These are phyloP conservation scores for Allolobophora icterica DNA, from an alignment of 2,888 invertebrate genomes.

Conservation along the genomic window DNA sequence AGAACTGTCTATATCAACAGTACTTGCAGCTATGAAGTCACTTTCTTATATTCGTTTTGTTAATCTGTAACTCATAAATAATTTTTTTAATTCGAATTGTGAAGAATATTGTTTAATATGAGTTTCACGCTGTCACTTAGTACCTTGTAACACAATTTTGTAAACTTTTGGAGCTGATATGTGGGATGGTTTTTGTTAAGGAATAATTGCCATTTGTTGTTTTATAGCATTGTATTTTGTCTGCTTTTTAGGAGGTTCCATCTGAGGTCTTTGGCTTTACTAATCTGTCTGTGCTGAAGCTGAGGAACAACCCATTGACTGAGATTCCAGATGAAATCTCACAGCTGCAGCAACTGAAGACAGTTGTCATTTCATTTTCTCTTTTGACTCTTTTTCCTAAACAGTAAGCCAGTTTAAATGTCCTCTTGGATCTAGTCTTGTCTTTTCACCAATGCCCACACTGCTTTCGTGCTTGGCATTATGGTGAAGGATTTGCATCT, in stretches of 20 bases:
- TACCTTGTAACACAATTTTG: not conserved
- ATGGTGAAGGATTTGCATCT: too few relatives aligned
- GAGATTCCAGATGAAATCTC: slow-evolving; percentile 17
- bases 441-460: too few relatives aligned
- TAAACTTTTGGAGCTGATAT: too few relatives aligned
- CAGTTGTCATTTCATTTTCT: not conserved
- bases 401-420: not conserved
- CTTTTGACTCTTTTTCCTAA: not conserved
- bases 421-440: not conserved
- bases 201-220: not conserved
- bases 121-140: not conserved
- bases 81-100: not conserved
- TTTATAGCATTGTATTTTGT: not conserved
- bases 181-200: too few relatives aligned
- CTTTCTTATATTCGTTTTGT: not conserved
- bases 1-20: too few relatives aligned
- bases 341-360: not conserved
- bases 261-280: slow-evolving; percentile 10
- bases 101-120: not conserved
- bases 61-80: not conserved
- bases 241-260: not conserved
- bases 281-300: slow-evolving; percentile 2
- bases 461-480: too few relatives aligned
- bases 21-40: not conserved
- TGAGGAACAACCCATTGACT: slow-evolving; percentile 17